phyloP scores from a whole-genome alignment of 2,888 invertebrate genomes.

The Hemistola chrysoprasaria region DNA sequence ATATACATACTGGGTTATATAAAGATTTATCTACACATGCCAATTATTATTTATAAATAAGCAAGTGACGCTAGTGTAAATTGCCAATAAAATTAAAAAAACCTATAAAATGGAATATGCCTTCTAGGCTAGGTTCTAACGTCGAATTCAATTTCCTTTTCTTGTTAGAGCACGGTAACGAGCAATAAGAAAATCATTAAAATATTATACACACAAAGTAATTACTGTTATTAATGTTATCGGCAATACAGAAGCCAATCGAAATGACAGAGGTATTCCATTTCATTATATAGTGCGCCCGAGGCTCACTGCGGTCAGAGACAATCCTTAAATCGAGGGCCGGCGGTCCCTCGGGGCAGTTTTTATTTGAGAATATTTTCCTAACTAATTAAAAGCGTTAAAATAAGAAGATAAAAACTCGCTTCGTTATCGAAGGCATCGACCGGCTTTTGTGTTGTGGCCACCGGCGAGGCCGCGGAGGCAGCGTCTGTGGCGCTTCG shows the following conservation, averaged over 20 bases:
- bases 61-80: too few relatives aligned
- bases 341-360: slow-evolving; percentile 60
- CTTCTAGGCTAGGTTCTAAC: slow-evolving; percentile 27
- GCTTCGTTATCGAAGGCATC: slow-evolving; percentile 80
- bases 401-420: slow-evolving; percentile 78
- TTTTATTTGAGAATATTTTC: slow-evolving; percentile 81
- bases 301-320: slow-evolving; percentile 62
- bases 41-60: too few relatives aligned
- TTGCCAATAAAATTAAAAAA: neutral
- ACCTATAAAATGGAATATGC: slow-evolving; percentile 13
- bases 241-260: slow-evolving; percentile 70
- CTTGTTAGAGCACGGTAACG: slow-evolving; percentile 32
- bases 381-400: slow-evolving; percentile 81
- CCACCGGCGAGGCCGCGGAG: slow-evolving; percentile 50
- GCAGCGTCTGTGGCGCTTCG: slow-evolving; percentile 38
- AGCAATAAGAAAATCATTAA: slow-evolving; percentile 51
- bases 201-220: slow-evolving; percentile 49
- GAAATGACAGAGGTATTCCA: slow-evolving; percentile 58
- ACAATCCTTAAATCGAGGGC: slow-evolving; percentile 62
- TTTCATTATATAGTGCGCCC: slow-evolving; percentile 65
- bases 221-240: slow-evolving; percentile 65
- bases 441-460: slow-evolving; percentile 77
- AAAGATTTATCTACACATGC: too few relatives aligned
- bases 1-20: too few relatives aligned
- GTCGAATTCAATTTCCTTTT: slow-evolving; percentile 35